A percentile compares a stretch with the other conserved stretches of the same genome.
These are phyloP conservation scores for Portunus trituberculatus DNA, from an alignment of 1,140 invertebrate species.

Conservation along the genomic window DNA sequence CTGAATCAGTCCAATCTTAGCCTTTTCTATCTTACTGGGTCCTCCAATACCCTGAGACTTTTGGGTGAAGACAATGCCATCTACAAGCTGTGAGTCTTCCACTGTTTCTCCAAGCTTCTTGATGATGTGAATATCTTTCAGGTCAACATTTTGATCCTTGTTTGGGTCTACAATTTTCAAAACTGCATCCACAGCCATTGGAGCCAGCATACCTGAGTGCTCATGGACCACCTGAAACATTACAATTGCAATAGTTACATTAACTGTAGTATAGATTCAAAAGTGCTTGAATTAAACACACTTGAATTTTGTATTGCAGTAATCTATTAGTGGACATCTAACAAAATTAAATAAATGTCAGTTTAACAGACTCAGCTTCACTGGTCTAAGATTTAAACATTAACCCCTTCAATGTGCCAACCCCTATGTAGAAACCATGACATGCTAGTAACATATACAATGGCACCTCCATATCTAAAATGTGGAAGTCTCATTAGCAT, in stretches of 20 bases:
- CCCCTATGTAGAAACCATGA: too few relatives aligned
- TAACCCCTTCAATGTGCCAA: too few relatives aligned
- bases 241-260: neutral
- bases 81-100: slow-evolving; percentile 97
- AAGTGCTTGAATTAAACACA: neutral
- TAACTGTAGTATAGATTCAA: neutral
- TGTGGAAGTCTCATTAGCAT: too few relatives aligned
- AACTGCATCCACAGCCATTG: slow-evolving; percentile 98
- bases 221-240: slow-evolving; percentile 92
- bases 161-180: slow-evolving; percentile 89
- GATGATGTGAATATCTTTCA: slow-evolving; percentile 96
- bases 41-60: slow-evolving; percentile 94
- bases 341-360: too few relatives aligned
- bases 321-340: too few relatives aligned
- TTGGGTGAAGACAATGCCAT: slow-evolving; percentile 96
- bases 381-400: too few relatives aligned
- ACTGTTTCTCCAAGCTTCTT: slow-evolving; percentile 98
- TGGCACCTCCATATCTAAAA: too few relatives aligned
- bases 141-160: slow-evolving; percentile 86
- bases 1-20: slow-evolving; percentile 99
- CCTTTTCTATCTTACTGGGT: slow-evolving; percentile 96
- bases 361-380: too few relatives aligned
- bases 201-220: slow-evolving; percentile 95
- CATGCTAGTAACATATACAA: too few relatives aligned
- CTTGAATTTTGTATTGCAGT: neutral